Evolutionary conservation across 2,797 vertebrate species (phyloP), one percentile per base, ranked within the genome.

Genomic region (Octomys mimax): DNA sequence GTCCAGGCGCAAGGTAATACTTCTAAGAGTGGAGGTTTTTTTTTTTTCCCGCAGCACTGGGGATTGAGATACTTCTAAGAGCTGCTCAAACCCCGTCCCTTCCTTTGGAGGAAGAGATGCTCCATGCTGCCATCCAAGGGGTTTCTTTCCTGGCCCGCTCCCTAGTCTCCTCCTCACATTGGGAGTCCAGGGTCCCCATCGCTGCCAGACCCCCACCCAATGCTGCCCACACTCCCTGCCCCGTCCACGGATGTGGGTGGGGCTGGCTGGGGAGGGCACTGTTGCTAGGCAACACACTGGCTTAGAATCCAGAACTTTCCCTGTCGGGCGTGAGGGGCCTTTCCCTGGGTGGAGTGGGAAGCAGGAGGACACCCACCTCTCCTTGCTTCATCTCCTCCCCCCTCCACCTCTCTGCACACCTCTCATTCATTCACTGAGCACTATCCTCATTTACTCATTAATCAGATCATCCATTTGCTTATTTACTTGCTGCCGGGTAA

Each of bases 211-310:
- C 54, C 28, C 61, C 18, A 2, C 61, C n/a, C 61, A 13, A 2
- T 19, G 78, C 26, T 81, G 86, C 66, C 89, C 39, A 19, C 16
- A 52, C 2, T 7, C 31, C 64, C 66, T n/a, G 57, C n/a, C 66
- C 46, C 24, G 73, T 22, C 4, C 1, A 59, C 73, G 54, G 39
- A 21, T 59, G 82, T 13, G n/a, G 80, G 89, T 0, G 8, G 96
- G 84, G 87, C 64, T 24, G n/a, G 52, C 24, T 1, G 26, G 70
- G 3, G 1, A 57, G 92, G 87, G 68, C 81, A 73, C 42, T 68
- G 73, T 95, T 97, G 94, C 94, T 89, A 97, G 54, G 96, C 94
- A 93, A 95, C 71, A 18, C 79, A 57, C 66, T 87, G 84, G 84
- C 33, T 59, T 73, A 93, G 64, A 66, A 42, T 66, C 59, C 71